Conservation (phyloP, 2,113 vertebrate species). For the Plestiodon gilberti region DNA sequence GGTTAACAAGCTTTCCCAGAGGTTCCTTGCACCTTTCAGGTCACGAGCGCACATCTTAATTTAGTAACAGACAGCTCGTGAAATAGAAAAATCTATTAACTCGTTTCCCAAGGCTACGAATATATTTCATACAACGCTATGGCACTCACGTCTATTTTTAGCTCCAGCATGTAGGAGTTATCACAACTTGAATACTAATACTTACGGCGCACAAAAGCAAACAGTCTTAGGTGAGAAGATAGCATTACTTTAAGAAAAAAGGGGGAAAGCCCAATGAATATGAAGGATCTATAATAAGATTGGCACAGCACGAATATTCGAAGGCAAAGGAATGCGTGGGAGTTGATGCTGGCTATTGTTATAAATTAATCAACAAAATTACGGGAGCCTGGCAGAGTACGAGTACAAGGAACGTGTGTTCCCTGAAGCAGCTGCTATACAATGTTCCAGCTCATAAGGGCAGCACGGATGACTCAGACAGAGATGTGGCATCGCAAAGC, state of each 20-base stretch:
- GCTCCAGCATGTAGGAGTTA: slow-evolving; percentile 55
- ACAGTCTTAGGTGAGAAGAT: slow-evolving; percentile 8
- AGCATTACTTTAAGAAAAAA: neutral
- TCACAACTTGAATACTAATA: slow-evolving; percentile 56
- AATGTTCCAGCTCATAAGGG: slow-evolving; percentile 34
- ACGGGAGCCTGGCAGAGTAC: neutral
- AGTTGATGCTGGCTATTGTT: neutral
- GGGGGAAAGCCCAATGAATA: neutral
- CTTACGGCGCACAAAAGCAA: slow-evolving; percentile 50
- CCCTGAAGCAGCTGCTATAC: slow-evolving; percentile 24
- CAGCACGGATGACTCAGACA: slow-evolving; percentile 34
- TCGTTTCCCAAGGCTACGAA: slow-evolving; percentile 56
- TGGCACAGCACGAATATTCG: neutral
- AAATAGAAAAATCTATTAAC: slow-evolving; percentile 70
- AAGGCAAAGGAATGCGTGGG: neutral
- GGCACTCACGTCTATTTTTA: slow-evolving; percentile 70
- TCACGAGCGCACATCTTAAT: slow-evolving; percentile 62
- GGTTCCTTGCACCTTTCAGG: slow-evolving; percentile 44
- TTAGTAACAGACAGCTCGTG: slow-evolving; percentile 71
- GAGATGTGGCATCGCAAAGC: neutral
- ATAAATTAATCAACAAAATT: slow-evolving; percentile 2
- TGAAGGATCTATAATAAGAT: neutral
- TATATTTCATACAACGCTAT: slow-evolving; percentile 56
- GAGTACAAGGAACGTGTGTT: neutral
- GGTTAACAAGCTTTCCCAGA: slow-evolving; percentile 17